These are phyloP conservation scores for Callosobruchus maculatus DNA, from an alignment of 2,888 invertebrate genomes.

Conservation along the genomic window DNA sequence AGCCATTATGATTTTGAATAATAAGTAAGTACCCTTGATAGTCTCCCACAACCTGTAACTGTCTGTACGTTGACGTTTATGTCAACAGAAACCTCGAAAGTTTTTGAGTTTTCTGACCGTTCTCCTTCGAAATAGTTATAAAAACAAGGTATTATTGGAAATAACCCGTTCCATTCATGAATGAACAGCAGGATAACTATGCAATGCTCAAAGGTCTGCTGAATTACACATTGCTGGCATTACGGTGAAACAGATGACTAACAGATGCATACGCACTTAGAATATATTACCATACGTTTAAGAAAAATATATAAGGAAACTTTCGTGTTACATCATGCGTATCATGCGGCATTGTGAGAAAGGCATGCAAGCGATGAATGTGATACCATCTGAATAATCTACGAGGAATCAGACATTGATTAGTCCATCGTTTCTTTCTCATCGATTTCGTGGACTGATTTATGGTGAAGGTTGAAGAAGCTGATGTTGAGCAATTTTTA, in stretches of 20 bases:
- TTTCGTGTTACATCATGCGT: not conserved
- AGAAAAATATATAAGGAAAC: slow-evolving; percentile 3
- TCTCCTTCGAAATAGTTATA: too few species aligned
- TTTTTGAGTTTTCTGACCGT: too few species aligned
- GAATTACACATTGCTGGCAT: not conserved
- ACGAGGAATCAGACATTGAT: not conserved
- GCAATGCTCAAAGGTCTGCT: not conserved
- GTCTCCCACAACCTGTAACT: too few species aligned
- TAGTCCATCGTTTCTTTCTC: not conserved
- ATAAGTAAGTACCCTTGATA: too few species aligned
- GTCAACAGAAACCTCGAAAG: too few species aligned
- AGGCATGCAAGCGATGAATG: not conserved
- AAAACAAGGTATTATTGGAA: too few species aligned
- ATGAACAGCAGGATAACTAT: not conserved
- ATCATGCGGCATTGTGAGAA: not conserved
- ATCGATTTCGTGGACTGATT: not conserved
- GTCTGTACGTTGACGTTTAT: too few species aligned
- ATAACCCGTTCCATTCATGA: not conserved
- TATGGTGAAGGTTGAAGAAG: not conserved
- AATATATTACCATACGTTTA: slow-evolving; percentile 15
- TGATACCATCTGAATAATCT: not conserved
- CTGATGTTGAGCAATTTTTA: too few species aligned
- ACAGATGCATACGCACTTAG: slow-evolving; percentile 7
- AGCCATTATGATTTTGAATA: too few species aligned
- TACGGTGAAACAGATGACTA: slow-evolving; percentile 8